Base-by-base conservation (phyloP, 53 echinoderm and acorn worm genomes). In the Holothuria leucospilota region DNA sequence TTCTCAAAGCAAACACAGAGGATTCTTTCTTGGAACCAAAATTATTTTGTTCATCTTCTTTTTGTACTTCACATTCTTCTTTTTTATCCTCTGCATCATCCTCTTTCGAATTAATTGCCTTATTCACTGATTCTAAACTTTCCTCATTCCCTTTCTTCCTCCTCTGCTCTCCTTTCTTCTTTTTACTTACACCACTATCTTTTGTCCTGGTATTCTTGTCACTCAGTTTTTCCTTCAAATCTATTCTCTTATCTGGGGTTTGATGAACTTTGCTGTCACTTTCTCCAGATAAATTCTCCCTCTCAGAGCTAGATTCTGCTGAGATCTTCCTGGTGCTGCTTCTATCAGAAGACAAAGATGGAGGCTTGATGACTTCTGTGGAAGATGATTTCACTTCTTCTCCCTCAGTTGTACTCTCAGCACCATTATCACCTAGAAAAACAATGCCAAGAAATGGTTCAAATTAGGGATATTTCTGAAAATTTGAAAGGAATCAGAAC, bases 341-440 rank as follows among this genome's bases (percentile, higher is more conserved):
- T 24, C 11, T 30, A n/a, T 23, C 52, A 26, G 27, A 24, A 8
- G 27, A 27, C 38, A 38, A 13, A 16, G 80, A 80, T 60, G 61
- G 20, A 59, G 80, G 61, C 27, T 51, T n/a, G 63, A 2, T 65
- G 20, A 67, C 46, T 34, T 25, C 84, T 39, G 27, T 46, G 30
- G 82, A 30, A 16, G 68, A 23, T 34, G 65, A 51, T 51, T 66
- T 42, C 26, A 41, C 65, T 51, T 83, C 84, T n/a, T 83, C 84
- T 7, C 65, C 84, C 53, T 83, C 84, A 83, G 84, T 46, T 41
- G 84, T 83, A 39, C 84, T 67, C 39, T 65, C 84, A 66, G 84
- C 53, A 41, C 52, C 68, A 52, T 81, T 81, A 38, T 61, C 81
- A 29, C 71, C 71, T 71, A 39, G 20, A 71, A 71, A 9, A 71